These are phyloP conservation scores for Acanthacorydalis orientalis DNA, from an alignment of 2,888 invertebrate species.

Conservation along the genomic window DNA sequence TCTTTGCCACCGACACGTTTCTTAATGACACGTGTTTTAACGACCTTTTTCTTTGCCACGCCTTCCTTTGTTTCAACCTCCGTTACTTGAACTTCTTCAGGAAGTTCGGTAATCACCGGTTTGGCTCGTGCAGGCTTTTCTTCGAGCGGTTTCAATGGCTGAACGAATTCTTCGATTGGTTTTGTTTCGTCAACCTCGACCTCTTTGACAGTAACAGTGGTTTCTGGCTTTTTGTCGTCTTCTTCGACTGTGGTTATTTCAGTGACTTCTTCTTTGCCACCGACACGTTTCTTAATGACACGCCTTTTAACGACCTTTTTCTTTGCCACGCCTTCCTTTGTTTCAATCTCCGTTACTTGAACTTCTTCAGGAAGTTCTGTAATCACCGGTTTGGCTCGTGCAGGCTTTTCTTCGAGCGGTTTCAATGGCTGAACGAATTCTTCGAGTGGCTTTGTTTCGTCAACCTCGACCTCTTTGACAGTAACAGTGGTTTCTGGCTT, in stretches of 20 bases:
- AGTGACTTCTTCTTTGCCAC: constrained; percentile 19
- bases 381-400: constrained; percentile 7
- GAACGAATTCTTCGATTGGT: constrained; percentile 11
- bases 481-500: constrained; percentile 9
- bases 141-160: constrained; percentile 7
- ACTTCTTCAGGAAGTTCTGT: constrained; percentile 14
- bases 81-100: constrained; percentile 23
- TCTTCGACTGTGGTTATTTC: constrained; percentile 26
- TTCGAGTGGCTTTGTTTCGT: constrained; percentile 12
- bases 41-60: constrained; percentile 8
- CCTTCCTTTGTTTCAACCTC: constrained; percentile 11
- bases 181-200: constrained; percentile 19
- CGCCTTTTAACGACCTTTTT: constrained; percentile 13
- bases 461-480: constrained; percentile 10
- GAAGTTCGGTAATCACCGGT: constrained; percentile 34
- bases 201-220: constrained; percentile 20
- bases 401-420: constrained; percentile 7
- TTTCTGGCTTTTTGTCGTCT: constrained; percentile 21
- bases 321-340: constrained; percentile 11
- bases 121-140: constrained; percentile 21
- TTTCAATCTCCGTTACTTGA: constrained; percentile 12
- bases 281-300: constrained; percentile 16
- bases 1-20: constrained; percentile 10
- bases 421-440: constrained; percentile 11
- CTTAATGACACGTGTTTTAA: constrained; percentile 8